phyloP scores from a whole-genome alignment of 2,113 vertebrate species.

The Micronycteris hirsuta region DNA sequence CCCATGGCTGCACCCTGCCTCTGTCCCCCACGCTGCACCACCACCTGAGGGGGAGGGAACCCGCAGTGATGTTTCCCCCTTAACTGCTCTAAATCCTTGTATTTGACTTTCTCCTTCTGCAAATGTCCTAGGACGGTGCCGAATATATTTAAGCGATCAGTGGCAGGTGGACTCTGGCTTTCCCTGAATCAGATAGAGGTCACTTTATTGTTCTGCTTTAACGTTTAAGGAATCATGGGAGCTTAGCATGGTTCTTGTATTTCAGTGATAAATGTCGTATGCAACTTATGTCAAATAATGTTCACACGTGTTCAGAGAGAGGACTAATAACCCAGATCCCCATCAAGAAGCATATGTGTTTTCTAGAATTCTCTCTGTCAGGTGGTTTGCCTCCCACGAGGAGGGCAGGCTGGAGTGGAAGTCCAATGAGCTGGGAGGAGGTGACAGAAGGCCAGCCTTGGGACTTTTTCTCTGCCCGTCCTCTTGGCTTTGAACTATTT shows the following conservation, averaged over 20 bases:
- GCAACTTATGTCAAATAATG: background rate
- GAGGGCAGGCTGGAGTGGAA: background rate
- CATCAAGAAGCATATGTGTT: rapidly evolving
- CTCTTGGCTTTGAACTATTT: background rate
- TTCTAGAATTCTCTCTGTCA: background rate
- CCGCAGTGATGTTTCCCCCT: rapidly evolving
- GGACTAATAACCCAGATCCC: background rate
- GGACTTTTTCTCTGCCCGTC: rapidly evolving
- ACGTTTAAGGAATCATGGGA: background rate
- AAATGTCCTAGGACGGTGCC: background rate
- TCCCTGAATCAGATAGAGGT: background rate
- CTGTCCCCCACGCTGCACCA: background rate
- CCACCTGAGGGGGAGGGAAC: background rate
- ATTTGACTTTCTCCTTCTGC: background rate
- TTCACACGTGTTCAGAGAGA: background rate
- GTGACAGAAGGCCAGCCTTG: background rate
- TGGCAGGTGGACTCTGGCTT: background rate
- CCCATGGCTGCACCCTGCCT: too few species aligned
- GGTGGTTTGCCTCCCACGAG: rapidly evolving
- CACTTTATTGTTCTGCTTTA: background rate
- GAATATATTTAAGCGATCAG: background rate
- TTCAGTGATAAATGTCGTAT: background rate
- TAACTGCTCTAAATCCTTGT: background rate
- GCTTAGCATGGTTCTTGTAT: background rate
- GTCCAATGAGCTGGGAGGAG: background rate